phyloP scores from a whole-genome alignment of 2,113 vertebrate species.

The Gavialis gangeticus region DNA sequence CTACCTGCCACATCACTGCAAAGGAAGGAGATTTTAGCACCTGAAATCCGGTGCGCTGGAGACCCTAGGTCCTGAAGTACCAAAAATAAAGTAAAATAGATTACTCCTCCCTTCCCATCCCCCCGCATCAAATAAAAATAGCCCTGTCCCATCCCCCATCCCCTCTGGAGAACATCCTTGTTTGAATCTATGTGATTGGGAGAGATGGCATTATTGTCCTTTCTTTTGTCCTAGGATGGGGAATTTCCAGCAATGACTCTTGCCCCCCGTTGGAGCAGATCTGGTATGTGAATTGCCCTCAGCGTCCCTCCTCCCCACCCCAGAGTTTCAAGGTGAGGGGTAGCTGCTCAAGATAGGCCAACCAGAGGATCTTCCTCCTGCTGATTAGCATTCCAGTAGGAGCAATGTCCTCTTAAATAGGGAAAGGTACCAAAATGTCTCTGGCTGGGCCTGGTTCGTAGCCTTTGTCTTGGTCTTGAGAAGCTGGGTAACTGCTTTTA shows the following conservation, averaged over 20 bases:
- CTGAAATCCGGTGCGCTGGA: conserved; percentile 31
- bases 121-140: conserved; percentile 51
- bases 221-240: neutral
- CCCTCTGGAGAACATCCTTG: conserved; percentile 11
- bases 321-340: neutral
- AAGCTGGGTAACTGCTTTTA: conserved; percentile 62
- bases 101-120: conserved; percentile 21
- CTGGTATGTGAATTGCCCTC: neutral
- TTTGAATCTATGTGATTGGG: neutral
- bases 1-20: neutral
- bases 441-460: neutral
- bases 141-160: neutral
- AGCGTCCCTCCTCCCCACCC: neutral
- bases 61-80: conserved; percentile 14
- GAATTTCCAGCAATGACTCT: neutral
- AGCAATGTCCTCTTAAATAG: neutral
- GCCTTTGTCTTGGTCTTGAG: conserved; percentile 26
- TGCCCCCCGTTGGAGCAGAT: neutral
- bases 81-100: conserved; percentile 25
- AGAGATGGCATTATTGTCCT: neutral
- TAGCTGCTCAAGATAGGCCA: neutral
- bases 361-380: neutral
- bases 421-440: neutral
- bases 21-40: conserved; percentile 50
- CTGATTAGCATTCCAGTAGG: accelerated